These are phyloP conservation scores for Chinchilla lanigera DNA, from an alignment of 2,113 vertebrate species.

Conservation along the genomic window DNA sequence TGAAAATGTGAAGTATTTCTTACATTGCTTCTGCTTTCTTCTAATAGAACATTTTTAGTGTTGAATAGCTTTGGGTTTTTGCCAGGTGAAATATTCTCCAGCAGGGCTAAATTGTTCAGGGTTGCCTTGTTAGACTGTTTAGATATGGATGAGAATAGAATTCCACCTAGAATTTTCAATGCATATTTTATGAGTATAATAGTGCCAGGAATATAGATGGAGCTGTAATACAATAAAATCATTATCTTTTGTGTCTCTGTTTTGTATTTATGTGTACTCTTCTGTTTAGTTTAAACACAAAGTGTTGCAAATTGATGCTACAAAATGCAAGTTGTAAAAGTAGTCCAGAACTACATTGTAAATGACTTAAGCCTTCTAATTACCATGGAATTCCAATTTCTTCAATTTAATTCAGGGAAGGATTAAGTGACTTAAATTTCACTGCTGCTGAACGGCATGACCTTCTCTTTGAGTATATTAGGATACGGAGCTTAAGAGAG, in stretches of 20 bases:
- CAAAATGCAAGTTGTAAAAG: constrained; percentile 10
- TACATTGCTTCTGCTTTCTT: not conserved
- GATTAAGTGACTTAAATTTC: constrained; percentile 26
- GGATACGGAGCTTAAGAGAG: not conserved
- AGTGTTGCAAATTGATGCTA: constrained; percentile 5
- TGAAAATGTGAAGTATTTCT: constrained; percentile 17
- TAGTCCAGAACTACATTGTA: not conserved
- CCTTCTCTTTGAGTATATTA: not conserved
- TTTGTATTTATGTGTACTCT: not conserved
- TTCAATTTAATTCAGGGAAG: constrained; percentile 48
- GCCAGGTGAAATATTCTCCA: constrained; percentile 52
- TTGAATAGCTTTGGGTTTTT: constrained; percentile 50
- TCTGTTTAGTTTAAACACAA: not conserved
- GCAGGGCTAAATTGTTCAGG: not conserved
- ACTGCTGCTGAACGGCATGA: not conserved
- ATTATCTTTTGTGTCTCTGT: constrained; percentile 51
- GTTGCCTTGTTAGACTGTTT: constrained; percentile 35
- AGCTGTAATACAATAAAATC: not conserved
- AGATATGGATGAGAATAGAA: constrained; percentile 49
- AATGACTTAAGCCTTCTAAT: not conserved
- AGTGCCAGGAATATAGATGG: constrained; percentile 6
- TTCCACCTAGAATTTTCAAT: constrained; percentile 43
- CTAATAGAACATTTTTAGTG: not conserved
- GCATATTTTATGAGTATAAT: constrained; percentile 49
- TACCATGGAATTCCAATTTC: constrained; percentile 33